These are phyloP conservation scores for Rhamphomyia laevipes DNA, from an alignment of 2,888 invertebrate species.

Conservation along the genomic window DNA sequence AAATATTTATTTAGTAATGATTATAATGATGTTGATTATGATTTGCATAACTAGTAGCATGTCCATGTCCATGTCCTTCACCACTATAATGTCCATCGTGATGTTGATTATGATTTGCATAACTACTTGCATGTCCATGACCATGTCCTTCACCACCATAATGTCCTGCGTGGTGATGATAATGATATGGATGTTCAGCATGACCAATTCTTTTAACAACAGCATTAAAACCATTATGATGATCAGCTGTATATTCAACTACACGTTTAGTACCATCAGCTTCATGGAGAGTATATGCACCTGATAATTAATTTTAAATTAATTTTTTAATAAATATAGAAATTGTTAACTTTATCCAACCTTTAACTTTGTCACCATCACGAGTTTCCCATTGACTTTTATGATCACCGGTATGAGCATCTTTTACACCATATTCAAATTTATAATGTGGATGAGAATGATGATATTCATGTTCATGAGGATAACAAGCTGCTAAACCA, in stretches of 20 bases:
- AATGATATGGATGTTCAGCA: slow-evolving; percentile 27
- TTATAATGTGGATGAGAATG: slow-evolving; percentile 38
- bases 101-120: slow-evolving; percentile 5
- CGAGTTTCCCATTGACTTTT: slow-evolving; percentile 41
- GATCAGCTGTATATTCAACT: slow-evolving; percentile 40
- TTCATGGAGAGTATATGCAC: slow-evolving; percentile 39
- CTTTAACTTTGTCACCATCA: slow-evolving; percentile 42
- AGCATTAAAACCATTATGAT: slow-evolving; percentile 41
- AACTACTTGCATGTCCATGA: slow-evolving; percentile 3
- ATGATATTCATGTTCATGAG: slow-evolving; percentile 17
- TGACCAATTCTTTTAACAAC: slow-evolving; percentile 40
- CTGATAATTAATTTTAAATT: slow-evolving; percentile 11
- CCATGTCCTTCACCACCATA: not conserved
- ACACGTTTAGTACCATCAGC: slow-evolving; percentile 40
- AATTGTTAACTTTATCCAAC: slow-evolving; percentile 11
- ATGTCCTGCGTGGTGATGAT: not conserved
- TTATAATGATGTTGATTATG: not conserved
- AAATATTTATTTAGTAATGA: too few relatives aligned
- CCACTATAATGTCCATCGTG: not conserved
- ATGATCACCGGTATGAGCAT: slow-evolving; percentile 39
- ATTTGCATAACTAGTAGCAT: slow-evolving; percentile 8
- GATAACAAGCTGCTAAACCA: slow-evolving; percentile 13
- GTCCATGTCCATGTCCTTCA: slow-evolving; percentile 3
- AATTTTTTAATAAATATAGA: too few relatives aligned
- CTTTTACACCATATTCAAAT: slow-evolving; percentile 41